phyloP scores from a whole-genome alignment of 2,113 vertebrate genomes.

The Oenanthe melanoleuca region DNA sequence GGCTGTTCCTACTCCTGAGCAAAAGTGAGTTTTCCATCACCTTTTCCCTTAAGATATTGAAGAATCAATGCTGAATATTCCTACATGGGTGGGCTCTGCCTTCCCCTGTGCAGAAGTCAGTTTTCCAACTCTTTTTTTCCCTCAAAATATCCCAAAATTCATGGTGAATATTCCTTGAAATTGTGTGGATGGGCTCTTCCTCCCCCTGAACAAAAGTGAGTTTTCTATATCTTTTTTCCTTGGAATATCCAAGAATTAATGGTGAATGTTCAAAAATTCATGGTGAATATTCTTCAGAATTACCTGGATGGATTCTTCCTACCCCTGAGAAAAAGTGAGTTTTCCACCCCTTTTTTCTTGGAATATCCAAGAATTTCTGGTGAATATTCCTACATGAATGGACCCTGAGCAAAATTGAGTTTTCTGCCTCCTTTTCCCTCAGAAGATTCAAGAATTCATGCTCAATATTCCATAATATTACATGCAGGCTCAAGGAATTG shows the following conservation, averaged over 20 bases:
- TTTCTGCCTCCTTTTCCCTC: neutral
- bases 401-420: accelerated
- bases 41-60: neutral
- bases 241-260: neutral
- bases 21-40: neutral
- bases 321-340: accelerated
- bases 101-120: neutral
- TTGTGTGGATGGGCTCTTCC: accelerated
- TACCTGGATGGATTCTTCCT: accelerated
- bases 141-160: neutral
- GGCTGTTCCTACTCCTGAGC: neutral
- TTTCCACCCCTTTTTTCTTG: accelerated
- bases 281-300: neutral
- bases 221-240: neutral
- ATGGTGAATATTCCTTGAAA: neutral
- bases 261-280: neutral
- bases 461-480: neutral
- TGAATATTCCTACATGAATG: accelerated
- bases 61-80: too few relatives aligned
- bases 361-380: neutral
- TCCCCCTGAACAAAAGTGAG: accelerated
- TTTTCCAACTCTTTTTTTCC: neutral
- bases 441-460: neutral
- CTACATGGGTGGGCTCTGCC: too few relatives aligned
- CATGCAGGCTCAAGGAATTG: accelerated